Conservation (phyloP, 2,113 vertebrate genomes). For the Marmota flaviventris region DNA sequence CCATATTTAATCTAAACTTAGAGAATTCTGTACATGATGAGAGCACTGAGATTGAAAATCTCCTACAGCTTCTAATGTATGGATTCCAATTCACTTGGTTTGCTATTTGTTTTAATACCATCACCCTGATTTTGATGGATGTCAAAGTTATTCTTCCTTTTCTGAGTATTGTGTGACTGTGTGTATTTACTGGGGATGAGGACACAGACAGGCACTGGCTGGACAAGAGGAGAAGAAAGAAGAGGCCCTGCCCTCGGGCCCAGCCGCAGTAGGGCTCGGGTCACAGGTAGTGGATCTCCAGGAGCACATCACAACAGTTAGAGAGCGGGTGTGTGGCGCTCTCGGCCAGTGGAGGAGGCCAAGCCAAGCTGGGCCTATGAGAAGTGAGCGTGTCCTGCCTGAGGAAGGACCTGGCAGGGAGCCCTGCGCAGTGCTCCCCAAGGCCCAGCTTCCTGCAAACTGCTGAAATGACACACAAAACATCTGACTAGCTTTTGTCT, state of each 20-base stretch:
- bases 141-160: not conserved
- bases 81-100: not conserved
- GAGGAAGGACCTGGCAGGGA: not conserved
- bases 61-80: accelerated
- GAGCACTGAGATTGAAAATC: not conserved
- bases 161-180: too few relatives aligned
- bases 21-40: not conserved
- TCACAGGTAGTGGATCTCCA: accelerated
- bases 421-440: not conserved
- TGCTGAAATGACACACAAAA: not conserved
- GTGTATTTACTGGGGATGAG: not conserved
- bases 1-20: not conserved
- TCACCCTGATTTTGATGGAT: not conserved
- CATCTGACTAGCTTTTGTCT: not conserved
- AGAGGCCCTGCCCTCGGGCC: not conserved
- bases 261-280: too few relatives aligned
- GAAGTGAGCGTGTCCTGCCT: not conserved
- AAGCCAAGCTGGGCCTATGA: not conserved
- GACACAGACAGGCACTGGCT: accelerated
- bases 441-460: accelerated
- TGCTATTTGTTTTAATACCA: not conserved
- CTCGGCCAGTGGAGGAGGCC: not conserved
- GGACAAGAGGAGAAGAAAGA: not conserved
- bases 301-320: not conserved
- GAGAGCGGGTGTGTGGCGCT: too few relatives aligned